Evolutionary conservation across 2,888 invertebrate genomes (phyloP).

Genomic region (Notocelia uddmanniana): DNA sequence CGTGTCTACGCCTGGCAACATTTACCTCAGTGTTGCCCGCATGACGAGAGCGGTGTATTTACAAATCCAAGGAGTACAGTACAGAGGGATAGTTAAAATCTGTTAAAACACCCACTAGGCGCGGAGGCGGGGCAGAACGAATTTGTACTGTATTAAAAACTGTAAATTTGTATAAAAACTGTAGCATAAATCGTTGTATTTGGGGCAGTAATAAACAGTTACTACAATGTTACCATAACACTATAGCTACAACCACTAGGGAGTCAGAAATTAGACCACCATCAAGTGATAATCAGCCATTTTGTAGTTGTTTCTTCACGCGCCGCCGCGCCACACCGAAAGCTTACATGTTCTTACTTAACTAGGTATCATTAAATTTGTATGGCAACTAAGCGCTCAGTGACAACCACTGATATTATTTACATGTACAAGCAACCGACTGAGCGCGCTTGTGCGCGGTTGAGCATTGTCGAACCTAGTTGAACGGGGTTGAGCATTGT

Average conservation of each 20-base stretch:
- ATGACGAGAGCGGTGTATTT: slow-evolving; percentile 61
- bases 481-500: not conserved
- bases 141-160: slow-evolving; percentile 43
- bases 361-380: slow-evolving; percentile 74
- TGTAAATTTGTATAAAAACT: slow-evolving; percentile 42
- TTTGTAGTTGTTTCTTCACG: not conserved
- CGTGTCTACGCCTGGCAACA: slow-evolving; percentile 58
- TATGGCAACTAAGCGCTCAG: slow-evolving; percentile 85
- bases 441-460: slow-evolving; percentile 43
- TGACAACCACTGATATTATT: slow-evolving; percentile 77
- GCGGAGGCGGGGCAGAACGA: slow-evolving; percentile 48
- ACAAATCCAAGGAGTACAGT: slow-evolving; percentile 60
- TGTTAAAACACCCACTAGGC: slow-evolving; percentile 51
- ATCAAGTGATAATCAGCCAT: not conserved
- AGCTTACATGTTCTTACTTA: slow-evolving; percentile 71
- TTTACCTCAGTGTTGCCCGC: slow-evolving; percentile 32
- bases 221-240: slow-evolving; percentile 1
- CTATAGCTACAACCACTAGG: not conserved
- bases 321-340: slow-evolving; percentile 57
- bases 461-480: not conserved
- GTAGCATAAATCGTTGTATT: slow-evolving; percentile 8
- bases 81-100: slow-evolving; percentile 50
- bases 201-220: slow-evolving; percentile 27
- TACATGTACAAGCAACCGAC: slow-evolving; percentile 62
- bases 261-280: not conserved